A percentile compares a stretch with the other conserved stretches of the same genome.
phyloP scores from a whole-genome alignment of 2,888 invertebrate species.

The Nematopogon swammerdamellus region DNA sequence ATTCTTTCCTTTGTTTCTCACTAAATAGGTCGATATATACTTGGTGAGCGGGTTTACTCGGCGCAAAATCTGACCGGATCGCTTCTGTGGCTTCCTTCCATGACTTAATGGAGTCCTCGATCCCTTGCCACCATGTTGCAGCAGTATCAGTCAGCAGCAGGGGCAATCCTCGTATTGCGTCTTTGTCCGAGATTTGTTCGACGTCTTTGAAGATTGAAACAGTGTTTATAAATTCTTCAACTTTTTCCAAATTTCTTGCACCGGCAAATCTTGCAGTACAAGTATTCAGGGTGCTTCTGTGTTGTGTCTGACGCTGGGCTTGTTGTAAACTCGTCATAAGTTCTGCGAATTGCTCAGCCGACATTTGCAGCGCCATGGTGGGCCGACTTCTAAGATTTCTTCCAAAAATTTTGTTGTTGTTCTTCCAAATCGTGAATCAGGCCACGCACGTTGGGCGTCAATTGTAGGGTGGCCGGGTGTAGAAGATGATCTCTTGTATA shows the following conservation, averaged over 20 bases:
- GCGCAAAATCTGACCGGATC: conserved; percentile 10
- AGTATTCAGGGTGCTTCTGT: too few species aligned
- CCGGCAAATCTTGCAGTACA: conserved; percentile 4
- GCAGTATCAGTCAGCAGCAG: conserved; percentile 7
- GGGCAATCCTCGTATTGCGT: conserved; percentile 10
- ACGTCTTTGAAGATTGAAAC: conserved; percentile 9
- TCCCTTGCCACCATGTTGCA: conserved; percentile 10
- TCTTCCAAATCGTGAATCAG: too few species aligned
- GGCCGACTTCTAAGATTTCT: too few species aligned
- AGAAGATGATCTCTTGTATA: too few species aligned
- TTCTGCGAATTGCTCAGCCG: too few species aligned
- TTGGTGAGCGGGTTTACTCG: conserved; percentile 10
- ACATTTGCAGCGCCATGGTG: too few species aligned
- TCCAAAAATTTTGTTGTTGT: too few species aligned
- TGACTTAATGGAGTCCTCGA: conserved; percentile 5
- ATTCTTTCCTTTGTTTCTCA: conserved; percentile 6
- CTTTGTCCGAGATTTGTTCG: conserved; percentile 9
- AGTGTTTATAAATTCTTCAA: conserved; percentile 11
- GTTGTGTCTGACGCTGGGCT: too few species aligned
- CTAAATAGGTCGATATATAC: conserved; percentile 11
- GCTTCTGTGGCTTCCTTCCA: conserved; percentile 9
- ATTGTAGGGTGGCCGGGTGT: too few species aligned
- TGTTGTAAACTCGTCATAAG: too few species aligned
- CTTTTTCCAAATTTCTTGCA: conserved; percentile 3
- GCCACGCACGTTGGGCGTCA: too few species aligned